Evolutionary conservation across 2,888 invertebrate species (phyloP).

Genomic region (Chrysolina oricalcia): DNA sequence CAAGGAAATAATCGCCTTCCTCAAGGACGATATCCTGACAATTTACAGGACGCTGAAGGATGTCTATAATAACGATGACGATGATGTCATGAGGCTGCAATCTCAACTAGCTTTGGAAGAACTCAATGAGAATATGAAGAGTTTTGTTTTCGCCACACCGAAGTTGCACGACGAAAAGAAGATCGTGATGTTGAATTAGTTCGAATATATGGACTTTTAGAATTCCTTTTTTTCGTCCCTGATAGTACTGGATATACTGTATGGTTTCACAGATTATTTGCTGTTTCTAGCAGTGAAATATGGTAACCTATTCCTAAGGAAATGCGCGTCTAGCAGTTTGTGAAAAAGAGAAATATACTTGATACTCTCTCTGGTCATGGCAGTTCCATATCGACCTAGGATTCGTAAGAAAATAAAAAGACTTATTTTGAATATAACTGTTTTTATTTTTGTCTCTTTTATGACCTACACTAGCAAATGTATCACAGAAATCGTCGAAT

Average conservation of each 20-base stretch:
- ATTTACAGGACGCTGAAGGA: constrained; percentile 82
- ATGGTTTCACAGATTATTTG: too few species aligned
- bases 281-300: too few species aligned
- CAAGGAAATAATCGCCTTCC: constrained; percentile 78
- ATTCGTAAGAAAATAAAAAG: too few species aligned
- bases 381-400: too few species aligned
- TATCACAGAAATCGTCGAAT: neutral
- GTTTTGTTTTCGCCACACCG: constrained; percentile 75
- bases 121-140: constrained; percentile 79
- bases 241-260: constrained; percentile 9
- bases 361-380: too few species aligned
- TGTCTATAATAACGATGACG: constrained; percentile 77
- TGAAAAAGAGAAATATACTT: too few species aligned
- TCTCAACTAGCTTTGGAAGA: constrained; percentile 86
- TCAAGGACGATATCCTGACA: constrained; percentile 80
- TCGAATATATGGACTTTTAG: neutral
- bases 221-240: constrained; percentile 27
- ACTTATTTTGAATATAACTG: too few species aligned
- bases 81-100: constrained; percentile 83
- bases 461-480: too few species aligned
- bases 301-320: too few species aligned
- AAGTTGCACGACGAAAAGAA: constrained; percentile 62
- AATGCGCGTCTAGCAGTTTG: too few species aligned
- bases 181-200: constrained; percentile 60
- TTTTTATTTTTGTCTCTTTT: too few species aligned